These are phyloP conservation scores for Regulus satrapa DNA, from an alignment of 2,113 vertebrate species.

Conservation along the genomic window DNA sequence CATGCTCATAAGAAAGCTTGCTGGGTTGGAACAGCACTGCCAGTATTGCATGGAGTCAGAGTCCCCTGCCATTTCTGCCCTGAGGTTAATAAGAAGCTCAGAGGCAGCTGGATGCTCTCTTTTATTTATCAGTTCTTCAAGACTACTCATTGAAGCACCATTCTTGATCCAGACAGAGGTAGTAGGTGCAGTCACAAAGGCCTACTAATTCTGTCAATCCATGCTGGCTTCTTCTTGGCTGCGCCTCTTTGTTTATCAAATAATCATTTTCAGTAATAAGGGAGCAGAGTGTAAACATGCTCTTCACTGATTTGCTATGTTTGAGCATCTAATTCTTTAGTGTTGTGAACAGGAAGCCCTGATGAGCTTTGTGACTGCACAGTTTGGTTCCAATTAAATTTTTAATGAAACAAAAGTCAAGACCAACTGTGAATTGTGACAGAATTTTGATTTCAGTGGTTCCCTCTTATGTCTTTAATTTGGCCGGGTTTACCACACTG, in stretches of 20 bases:
- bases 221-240: slow-evolving; percentile 10
- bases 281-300: slow-evolving; percentile 50
- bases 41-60: background rate
- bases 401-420: slow-evolving; percentile 63
- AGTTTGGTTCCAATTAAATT: slow-evolving; percentile 68
- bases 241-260: slow-evolving; percentile 57
- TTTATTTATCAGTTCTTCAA: background rate
- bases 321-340: slow-evolving; percentile 56
- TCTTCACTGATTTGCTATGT: slow-evolving; percentile 65
- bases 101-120: background rate
- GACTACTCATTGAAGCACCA: background rate
- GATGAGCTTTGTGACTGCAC: slow-evolving; percentile 55
- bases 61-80: background rate
- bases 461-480: background rate
- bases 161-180: background rate
- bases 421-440: slow-evolving; percentile 24
- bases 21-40: background rate
- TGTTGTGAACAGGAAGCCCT: slow-evolving; percentile 48
- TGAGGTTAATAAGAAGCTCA: background rate
- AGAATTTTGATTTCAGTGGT: slow-evolving; percentile 27
- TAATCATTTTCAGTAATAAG: slow-evolving; percentile 60
- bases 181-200: slow-evolving; percentile 1
- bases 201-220: slow-evolving; percentile 17
- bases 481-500: background rate
- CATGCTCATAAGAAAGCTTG: rapidly evolving